Evolutionary conservation across 1,140 invertebrate species (phyloP), one percentile per base, ranked within the genome.

Genomic region (Aricia agestis): DNA sequence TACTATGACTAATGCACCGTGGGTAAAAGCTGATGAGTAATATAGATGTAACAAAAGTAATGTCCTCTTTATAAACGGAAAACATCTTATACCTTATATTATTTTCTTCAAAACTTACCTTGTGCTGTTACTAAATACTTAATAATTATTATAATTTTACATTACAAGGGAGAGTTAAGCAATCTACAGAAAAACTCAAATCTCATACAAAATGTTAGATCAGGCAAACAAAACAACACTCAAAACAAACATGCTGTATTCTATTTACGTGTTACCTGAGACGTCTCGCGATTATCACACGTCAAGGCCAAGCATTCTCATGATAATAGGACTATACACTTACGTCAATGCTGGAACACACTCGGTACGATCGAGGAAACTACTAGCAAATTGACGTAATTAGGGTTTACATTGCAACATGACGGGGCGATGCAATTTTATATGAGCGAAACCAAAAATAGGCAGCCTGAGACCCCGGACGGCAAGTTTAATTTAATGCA

Each of bases 281-380:
- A 76, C 74, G 76, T 72, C 68, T 42, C 67, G 61, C 68, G 73
- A 71, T 73, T 70, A 65, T 67, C 74, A 70, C 66, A 73, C 65
- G 72, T 68, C 77, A 85, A 83, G 80, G 83, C 72, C 71, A 71
- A 79, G 74, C 76, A 82, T 85, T 87, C 76, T 79, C 73, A 84
- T 87, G 83, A 68, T 82, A 87, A 85, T 82, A 69, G 71, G 72
- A 71, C 76, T 78, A 79, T 76, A 68, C 41, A 70, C 36, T 70
- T 70, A 73, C 71, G 67, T 76, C 69, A 72, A 68, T 70, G 67
- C 67, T 58, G 15, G 42, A 52, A 13, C 19, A 31, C 11, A 57
- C 67, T 45, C 45, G 18, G 42, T 15, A 52, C 45, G 13, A 9
- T 52, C 45, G 45, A 52, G 13, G 45, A 52, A 52, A 52, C 1